A percentile compares a stretch with the other conserved stretches of the same genome.
Conservation (phyloP, 2,888 invertebrate species). For the Hetaerina titia region DNA sequence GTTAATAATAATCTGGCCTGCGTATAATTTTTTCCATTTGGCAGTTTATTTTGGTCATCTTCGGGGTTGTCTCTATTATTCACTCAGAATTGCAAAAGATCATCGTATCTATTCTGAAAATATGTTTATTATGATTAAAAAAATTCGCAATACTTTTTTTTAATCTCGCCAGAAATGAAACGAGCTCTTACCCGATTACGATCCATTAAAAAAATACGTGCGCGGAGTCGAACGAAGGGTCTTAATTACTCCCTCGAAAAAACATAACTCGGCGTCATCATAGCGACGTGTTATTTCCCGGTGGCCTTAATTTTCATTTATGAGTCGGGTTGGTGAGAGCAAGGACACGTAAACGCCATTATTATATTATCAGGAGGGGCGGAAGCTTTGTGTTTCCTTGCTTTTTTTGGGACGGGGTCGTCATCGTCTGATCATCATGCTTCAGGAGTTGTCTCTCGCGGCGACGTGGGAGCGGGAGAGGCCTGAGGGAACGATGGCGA, state of each 20-base stretch:
- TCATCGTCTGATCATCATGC: not conserved
- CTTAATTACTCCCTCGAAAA: not conserved
- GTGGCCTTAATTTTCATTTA: constrained; percentile 28
- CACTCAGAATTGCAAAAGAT: no score
- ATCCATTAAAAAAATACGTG: not conserved
- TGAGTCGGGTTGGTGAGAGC: not conserved
- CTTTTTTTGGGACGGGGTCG: not conserved
- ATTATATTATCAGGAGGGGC: not conserved
- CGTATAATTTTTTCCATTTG: no score
- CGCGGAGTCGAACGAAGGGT: not conserved
- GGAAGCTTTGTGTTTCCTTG: not conserved
- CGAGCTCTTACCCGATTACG: not conserved
- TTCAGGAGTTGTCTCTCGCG: not conserved
- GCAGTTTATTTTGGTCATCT: no score
- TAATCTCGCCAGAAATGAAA: not conserved
- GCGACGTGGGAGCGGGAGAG: not conserved
- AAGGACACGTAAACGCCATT: constrained; percentile 27
- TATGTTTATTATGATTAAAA: no score
- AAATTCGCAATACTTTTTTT: not conserved
- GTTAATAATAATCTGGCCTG: no score
- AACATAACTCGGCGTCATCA: not conserved
- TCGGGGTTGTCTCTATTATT: no score
- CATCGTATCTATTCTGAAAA: no score
- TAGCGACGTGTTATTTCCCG: not conserved
- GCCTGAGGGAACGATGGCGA: not conserved